Evolutionary conservation across 2,113 vertebrate species (phyloP).

Genomic region (Smithornis capensis): DNA sequence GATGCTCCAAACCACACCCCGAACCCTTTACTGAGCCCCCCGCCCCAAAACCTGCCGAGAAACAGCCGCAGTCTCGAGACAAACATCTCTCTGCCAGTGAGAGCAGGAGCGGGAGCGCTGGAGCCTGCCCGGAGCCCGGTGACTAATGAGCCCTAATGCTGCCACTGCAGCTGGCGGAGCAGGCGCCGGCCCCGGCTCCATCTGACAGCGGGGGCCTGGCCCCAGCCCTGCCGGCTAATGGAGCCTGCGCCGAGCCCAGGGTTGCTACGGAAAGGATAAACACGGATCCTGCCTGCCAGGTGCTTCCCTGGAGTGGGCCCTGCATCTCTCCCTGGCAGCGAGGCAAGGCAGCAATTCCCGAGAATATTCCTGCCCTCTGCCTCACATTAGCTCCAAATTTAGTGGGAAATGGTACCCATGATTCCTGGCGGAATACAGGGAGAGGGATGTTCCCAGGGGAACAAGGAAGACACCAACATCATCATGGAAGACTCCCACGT

Average conservation of each 20-base stretch:
- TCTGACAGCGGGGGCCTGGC: background rate
- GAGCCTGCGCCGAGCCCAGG: background rate
- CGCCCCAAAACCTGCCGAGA: background rate
- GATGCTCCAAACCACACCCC: background rate
- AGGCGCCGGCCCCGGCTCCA: background rate
- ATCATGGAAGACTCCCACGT: accelerated
- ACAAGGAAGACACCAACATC: accelerated
- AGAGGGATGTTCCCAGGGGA: background rate
- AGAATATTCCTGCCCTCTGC: background rate
- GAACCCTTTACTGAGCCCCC: background rate
- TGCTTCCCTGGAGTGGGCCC: background rate
- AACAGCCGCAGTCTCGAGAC: background rate
- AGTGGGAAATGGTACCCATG: accelerated
- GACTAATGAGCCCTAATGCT: constrained; percentile 54
- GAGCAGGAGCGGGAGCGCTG: background rate
- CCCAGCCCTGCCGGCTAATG: constrained; percentile 2
- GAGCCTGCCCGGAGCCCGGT: background rate
- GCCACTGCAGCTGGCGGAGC: background rate
- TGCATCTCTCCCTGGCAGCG: background rate
- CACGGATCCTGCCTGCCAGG: background rate
- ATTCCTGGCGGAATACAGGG: background rate
- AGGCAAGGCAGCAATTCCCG: background rate
- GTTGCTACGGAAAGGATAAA: constrained; percentile 42
- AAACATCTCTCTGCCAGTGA: background rate
- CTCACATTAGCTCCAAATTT: background rate